Percentiles rank a stretch among this genome's conserved stretches.
Conservation (phyloP, 2,888 invertebrate genomes). For the Tipula vernalis region DNA sequence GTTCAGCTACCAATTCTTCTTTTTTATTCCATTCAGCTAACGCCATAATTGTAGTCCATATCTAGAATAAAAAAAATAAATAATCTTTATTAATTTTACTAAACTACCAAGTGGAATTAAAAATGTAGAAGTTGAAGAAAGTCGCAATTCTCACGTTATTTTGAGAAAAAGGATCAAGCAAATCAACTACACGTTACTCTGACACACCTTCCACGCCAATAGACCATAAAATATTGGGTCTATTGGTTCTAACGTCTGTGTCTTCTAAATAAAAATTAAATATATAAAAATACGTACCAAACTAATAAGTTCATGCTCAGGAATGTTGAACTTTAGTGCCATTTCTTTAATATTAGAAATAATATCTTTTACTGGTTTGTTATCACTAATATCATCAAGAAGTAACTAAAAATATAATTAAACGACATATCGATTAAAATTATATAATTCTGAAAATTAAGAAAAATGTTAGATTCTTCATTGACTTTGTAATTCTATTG, state of each 20-base stretch:
- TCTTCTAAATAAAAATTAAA: neutral
- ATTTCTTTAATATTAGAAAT: slow-evolving; percentile 77
- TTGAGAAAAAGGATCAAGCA: neutral
- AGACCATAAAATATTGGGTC: neutral
- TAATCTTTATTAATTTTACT: neutral
- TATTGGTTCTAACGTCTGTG: neutral
- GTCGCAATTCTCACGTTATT: neutral
- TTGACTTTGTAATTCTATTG: slow-evolving; percentile 14
- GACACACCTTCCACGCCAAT: slow-evolving; percentile 4
- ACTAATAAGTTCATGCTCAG: slow-evolving; percentile 81
- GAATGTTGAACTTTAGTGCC: slow-evolving; percentile 68
- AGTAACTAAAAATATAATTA: slow-evolving; percentile 43
- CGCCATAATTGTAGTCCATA: slow-evolving; percentile 92
- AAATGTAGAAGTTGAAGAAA: neutral
- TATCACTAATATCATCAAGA: slow-evolving; percentile 75
- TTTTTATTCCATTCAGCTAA: slow-evolving; percentile 98
- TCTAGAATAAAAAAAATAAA: slow-evolving; percentile 39
- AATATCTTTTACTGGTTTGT: slow-evolving; percentile 74
- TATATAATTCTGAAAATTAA: neutral
- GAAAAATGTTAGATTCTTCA: slow-evolving; percentile 13
- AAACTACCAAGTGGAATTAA: neutral
- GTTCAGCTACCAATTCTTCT: slow-evolving; percentile 91
- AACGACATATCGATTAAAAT: neutral
- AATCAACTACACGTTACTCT: neutral
- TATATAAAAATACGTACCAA: slow-evolving; percentile 46